Base-by-base conservation (phyloP, 2,888 invertebrate species). In the Phrixothrix hirtus region DNA sequence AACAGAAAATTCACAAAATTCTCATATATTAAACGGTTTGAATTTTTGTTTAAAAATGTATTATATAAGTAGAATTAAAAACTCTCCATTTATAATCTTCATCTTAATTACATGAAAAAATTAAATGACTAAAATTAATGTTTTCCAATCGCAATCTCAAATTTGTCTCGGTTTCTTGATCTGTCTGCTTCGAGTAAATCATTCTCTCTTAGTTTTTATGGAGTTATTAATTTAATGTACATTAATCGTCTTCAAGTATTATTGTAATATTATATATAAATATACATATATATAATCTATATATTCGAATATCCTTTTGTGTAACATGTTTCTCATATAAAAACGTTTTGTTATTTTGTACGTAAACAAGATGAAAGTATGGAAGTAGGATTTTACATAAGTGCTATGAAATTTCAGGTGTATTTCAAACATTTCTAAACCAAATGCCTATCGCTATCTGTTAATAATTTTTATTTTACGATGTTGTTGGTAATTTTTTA, bases 401-500 rank as follows among this genome's bases (percentile, higher is more conserved):
- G n/a, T n/a, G n/a, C n/a, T n/a, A n/a, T n/a, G n/a, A n/a, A n/a
- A n/a, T n/a, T n/a, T n/a, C n/a, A n/a, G n/a, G n/a, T n/a, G n/a
- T n/a, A n/a, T n/a, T n/a, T n/a, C n/a, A 34, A 7, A 37, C 12
- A 14, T 38, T 27, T 27, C 29, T n/a, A 30, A 41, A 12, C 9
- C 2, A 9, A 11, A 10, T 6, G 25, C 11, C 10, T 25, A 13
- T 27, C 12, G 15, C n/a, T 45, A 15, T 47, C 15, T 12, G 11
- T 26, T 26, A 27, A 10, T 43, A 37, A 38, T 39, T 36, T 36
- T 50, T 50, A 43, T 51, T 46, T 51, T 51, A 45, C 44, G 35
- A 45, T 39, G 45, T 45, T 45, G 37, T 45, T 48, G 42, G 32
- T 47, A 35, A 51, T 51, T 51, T 51, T 44, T 45, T 41, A 51